Base-by-base conservation (phyloP, 2,797 vertebrate genomes). In the Sebastes ruberrimus region DNA sequence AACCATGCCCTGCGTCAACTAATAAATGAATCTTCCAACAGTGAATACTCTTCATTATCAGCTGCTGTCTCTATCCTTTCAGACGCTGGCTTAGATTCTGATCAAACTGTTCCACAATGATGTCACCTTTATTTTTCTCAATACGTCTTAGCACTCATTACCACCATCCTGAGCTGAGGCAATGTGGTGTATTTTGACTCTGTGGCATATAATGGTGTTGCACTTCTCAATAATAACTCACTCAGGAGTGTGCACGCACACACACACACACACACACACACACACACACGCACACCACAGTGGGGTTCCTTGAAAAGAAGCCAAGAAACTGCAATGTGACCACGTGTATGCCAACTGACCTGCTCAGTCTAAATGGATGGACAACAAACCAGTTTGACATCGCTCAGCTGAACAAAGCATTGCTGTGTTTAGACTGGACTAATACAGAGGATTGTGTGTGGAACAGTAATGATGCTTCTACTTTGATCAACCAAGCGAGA, bases 21-120 rank as follows among this genome's bases (percentile, higher is more conserved):
- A 75, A 84, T 69, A 84, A 66, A 78, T 78, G 23, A 85, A 85
- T 88, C 74, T 85, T 57, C 82, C 86, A 79, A 66, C 46, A 53
- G 64, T 71, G 62, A 90, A 89, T 88, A 83, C 62, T 84, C 87
- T 82, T 88, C 57, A 93, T 91, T 87, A 90, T 93, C 83, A 92
- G 78, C 78, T 91, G 89, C 83, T 74, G 66, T 87, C 76, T 84
- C 70, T 66, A 65, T 78, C 56, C 57, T 69, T 69, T 81, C 73
- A 75, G 56, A 70, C 68, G 32, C 6, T 81, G 62, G 32, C 62
- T 80, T 59, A 23, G 4, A 49, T 68, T 81, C 35, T 49, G 7
- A 10, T 76, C 71, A 55, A 55, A 78, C 83, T 78, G 35, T 49
- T 87, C 28, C 69, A 59, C 23, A 7, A 71, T 61, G 56, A 56